Conservation (phyloP, 2,888 invertebrate species). For the Caenorhabditis drosophilae region DNA sequence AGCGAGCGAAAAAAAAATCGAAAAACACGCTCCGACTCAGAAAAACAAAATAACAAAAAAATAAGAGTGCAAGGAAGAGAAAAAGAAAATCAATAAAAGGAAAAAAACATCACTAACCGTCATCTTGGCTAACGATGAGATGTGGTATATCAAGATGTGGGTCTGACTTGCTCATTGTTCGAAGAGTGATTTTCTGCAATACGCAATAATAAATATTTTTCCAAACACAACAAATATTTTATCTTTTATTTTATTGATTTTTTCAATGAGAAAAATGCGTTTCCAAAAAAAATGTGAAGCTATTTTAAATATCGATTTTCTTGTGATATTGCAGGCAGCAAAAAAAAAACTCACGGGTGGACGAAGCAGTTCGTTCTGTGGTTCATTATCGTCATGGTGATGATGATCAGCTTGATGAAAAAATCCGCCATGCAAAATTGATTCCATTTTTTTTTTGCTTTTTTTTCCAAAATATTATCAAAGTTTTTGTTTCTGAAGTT, state of each 20-base stretch:
- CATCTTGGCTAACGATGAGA: slow-evolving; percentile 46
- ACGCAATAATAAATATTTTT: no score
- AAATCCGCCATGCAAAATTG: slow-evolving; percentile 26
- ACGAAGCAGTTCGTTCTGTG: slow-evolving; percentile 12
- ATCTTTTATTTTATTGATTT: no score
- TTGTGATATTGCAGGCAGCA: not conserved
- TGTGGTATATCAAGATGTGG: slow-evolving; percentile 51
- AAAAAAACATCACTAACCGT: slow-evolving; percentile 31
- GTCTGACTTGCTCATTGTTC: slow-evolving; percentile 48
- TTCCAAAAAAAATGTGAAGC: not conserved
- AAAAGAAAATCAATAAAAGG: not conserved
- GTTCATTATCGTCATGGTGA: slow-evolving; percentile 26
- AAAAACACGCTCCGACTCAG: slow-evolving; percentile 13
- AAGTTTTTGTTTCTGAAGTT: no score
- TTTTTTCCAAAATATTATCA: no score
- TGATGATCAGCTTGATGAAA: slow-evolving; percentile 27
- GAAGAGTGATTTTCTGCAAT: slow-evolving; percentile 38
- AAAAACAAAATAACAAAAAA: slow-evolving; percentile 17
- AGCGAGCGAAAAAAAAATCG: slow-evolving; percentile 10
- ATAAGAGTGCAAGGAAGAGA: not conserved
- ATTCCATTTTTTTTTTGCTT: slow-evolving; percentile 31
- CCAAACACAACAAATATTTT: no score
- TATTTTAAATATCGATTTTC: not conserved
- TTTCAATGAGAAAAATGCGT: no score
- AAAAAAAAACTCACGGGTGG: slow-evolving; percentile 23